These are phyloP conservation scores for Tinamus major DNA, from an alignment of 2,797 vertebrate species.

Conservation along the genomic window DNA sequence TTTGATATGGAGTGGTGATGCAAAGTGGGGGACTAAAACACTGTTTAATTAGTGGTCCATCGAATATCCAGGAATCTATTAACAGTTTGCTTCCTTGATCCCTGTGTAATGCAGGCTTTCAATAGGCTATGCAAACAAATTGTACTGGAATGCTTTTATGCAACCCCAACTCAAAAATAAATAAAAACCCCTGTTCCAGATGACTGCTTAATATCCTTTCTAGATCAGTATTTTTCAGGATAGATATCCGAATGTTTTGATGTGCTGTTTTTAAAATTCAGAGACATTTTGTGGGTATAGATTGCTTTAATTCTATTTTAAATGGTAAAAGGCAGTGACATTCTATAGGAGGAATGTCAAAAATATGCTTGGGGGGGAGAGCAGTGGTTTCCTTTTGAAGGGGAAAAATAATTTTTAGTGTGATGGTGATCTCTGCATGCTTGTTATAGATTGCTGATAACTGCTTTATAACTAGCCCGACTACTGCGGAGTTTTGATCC, in stretches of 20 bases:
- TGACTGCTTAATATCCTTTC: neutral
- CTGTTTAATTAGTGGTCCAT: neutral
- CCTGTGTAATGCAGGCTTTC: neutral
- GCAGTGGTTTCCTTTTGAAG: neutral
- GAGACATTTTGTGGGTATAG: neutral
- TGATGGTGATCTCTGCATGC: neutral
- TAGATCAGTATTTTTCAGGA: neutral
- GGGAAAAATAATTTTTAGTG: neutral
- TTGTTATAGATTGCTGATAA: neutral
- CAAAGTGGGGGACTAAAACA: neutral
- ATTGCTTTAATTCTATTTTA: neutral
- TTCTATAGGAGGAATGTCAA: fast-evolving
- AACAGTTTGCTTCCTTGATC: neutral
- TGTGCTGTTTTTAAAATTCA: neutral
- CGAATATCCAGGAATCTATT: neutral
- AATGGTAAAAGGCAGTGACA: neutral
- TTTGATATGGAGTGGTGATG: neutral
- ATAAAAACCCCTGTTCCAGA: no score
- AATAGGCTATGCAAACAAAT: neutral
- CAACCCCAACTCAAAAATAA: neutral
- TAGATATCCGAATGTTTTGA: neutral
- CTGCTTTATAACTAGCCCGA: neutral
- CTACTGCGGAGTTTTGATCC: neutral
- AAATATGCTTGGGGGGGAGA: neutral
- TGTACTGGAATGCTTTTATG: neutral